Conservation (phyloP, 2,113 vertebrate genomes). For the Gymnarchus niloticus region DNA sequence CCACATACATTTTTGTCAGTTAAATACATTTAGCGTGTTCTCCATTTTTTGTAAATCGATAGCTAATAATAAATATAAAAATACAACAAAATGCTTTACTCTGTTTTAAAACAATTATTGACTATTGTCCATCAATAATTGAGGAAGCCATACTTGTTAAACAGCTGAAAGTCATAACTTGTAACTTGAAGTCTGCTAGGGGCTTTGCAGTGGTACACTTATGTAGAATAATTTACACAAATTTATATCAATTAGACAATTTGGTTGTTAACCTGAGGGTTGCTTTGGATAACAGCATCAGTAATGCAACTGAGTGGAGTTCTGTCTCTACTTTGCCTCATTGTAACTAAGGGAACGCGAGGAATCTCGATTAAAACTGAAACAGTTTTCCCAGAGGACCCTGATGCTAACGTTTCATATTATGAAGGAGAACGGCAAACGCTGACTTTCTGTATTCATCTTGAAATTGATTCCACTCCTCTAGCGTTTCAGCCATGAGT, state of each 20-base stretch:
- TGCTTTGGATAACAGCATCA: neutral
- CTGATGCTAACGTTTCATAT: no score
- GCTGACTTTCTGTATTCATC: neutral
- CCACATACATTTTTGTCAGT: neutral
- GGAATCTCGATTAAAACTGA: neutral
- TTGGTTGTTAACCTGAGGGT: neutral
- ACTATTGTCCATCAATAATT: neutral
- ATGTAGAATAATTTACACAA: neutral
- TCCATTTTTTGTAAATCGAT: neutral
- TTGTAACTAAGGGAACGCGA: neutral
- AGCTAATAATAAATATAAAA: neutral
- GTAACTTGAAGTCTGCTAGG: neutral
- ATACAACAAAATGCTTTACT: neutral
- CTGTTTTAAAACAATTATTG: neutral
- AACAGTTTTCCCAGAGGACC: no score
- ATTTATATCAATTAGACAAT: neutral
- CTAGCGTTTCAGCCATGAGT: neutral
- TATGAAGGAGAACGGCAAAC: neutral
- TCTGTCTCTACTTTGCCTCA: neutral
- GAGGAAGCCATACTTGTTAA: neutral
- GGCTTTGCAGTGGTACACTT: neutral
- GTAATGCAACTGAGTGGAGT: neutral
- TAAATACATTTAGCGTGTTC: neutral
- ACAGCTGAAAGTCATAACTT: slow-evolving; percentile 3
- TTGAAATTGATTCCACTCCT: neutral